A percentile compares a stretch with the other conserved stretches of the same genome.
phyloP scores from a whole-genome alignment of 2,797 vertebrate species.

The Capromys pilorides region DNA sequence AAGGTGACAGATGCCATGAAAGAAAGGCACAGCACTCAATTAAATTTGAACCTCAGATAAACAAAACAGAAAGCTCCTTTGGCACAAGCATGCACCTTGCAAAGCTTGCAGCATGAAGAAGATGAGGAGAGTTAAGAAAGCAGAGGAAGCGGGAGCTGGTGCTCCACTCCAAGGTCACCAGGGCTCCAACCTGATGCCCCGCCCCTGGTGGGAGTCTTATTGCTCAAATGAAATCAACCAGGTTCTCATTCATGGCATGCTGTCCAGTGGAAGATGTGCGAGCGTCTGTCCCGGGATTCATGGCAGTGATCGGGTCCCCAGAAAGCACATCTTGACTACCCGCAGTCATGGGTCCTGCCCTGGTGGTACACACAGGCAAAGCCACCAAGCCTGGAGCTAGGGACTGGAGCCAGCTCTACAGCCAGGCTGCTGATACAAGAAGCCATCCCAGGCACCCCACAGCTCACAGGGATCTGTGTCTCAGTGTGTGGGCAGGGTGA shows the following conservation, averaged over 20 bases:
- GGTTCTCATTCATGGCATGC: not conserved
- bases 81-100: fast-evolving
- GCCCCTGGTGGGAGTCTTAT: not conserved
- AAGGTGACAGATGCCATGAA: not conserved
- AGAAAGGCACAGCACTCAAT: fast-evolving
- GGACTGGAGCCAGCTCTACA: not conserved
- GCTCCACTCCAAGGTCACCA: not conserved
- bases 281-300: not conserved
- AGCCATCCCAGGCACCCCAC: not conserved
- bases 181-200: fast-evolving
- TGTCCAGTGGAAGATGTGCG: not conserved
- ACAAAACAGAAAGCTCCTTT: fast-evolving
- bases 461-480: not conserved
- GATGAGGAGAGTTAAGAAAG: not conserved
- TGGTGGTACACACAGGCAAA: not conserved
- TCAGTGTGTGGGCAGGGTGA: not conserved
- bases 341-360: too few species aligned
- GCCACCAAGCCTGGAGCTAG: not conserved
- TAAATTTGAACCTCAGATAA: not conserved
- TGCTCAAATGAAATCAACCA: not conserved
- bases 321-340: not conserved
- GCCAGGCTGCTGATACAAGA: fast-evolving
- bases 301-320: not conserved
- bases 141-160: not conserved
- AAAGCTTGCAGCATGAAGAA: fast-evolving